Percentiles rank a stretch among this genome's conserved stretches.
phyloP scores from a whole-genome alignment of 2,113 vertebrate species.

The Seriola aureovittata region DNA sequence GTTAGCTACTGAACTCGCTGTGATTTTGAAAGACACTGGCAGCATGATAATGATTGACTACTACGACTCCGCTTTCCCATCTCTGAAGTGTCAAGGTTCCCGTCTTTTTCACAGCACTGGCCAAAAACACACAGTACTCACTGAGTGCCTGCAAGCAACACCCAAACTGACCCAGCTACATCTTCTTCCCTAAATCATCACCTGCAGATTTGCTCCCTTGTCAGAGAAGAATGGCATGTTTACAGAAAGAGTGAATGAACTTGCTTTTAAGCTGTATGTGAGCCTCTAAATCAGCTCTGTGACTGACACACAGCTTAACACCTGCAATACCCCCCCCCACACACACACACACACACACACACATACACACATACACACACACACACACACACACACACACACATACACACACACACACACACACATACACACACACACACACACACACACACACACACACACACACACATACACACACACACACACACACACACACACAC shows the following conservation, averaged over 20 bases:
- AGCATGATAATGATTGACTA: conserved; percentile 1
- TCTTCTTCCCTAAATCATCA: conserved; percentile 25
- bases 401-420: no score
- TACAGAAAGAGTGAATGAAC: conserved; percentile 60
- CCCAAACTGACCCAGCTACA: conserved; percentile 5
- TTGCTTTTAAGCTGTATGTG: conserved; percentile 45
- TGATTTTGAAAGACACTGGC: background rate
- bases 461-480: rapidly evolving
- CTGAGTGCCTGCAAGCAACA: conserved; percentile 26
- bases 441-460: no score
- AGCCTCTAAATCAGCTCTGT: conserved; percentile 67
- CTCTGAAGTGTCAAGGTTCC: conserved; percentile 33
- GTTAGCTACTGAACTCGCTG: conserved; percentile 16
- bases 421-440: background rate
- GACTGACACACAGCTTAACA: conserved; percentile 60
- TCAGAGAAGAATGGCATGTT: conserved; percentile 54
- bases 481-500: no score
- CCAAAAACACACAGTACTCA: conserved; percentile 11
- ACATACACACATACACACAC: no score
- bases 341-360: no score
- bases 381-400: no score
- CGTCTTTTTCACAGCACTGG: conserved; percentile 6
- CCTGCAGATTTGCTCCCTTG: conserved; percentile 32
- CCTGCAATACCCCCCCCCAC: conserved; percentile 38
- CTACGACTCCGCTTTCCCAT: conserved; percentile 8